A percentile compares a stretch with the other conserved stretches of the same genome.
These are phyloP conservation scores for Pocillopora grandis DNA, from an alignment of 92 coral and sea anemone genomes.

Conservation along the genomic window DNA sequence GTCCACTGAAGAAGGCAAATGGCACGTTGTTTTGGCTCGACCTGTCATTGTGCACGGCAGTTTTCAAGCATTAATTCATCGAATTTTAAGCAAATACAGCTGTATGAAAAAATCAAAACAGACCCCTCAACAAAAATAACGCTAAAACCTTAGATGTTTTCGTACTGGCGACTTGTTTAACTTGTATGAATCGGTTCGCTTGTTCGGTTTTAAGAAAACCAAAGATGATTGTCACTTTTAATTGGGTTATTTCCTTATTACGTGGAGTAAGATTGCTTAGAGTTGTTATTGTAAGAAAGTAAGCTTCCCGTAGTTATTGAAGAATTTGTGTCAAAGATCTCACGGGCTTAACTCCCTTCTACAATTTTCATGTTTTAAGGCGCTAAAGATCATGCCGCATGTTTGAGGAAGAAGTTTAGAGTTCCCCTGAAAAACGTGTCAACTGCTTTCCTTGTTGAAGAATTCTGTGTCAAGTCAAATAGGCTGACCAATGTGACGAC, in stretches of 20 bases:
- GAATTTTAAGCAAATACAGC: constrained; percentile 85
- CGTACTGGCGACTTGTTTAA: background rate
- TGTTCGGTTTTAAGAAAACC: background rate
- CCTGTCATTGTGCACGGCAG: constrained; percentile 63
- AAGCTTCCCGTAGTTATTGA: background rate
- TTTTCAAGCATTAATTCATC: constrained; percentile 79
- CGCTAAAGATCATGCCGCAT: constrained; percentile 6
- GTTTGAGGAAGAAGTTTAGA: constrained; percentile 20
- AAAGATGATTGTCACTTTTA: constrained; percentile 38
- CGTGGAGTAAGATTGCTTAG: background rate
- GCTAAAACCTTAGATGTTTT: background rate
- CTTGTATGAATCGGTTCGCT: background rate
- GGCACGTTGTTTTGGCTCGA: constrained; percentile 66
- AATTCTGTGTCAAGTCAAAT: constrained; percentile 25
- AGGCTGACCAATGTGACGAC: constrained; percentile 1
- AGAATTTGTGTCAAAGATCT: constrained; percentile 10
- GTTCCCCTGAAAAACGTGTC: constrained; percentile 16
- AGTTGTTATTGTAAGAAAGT: constrained; percentile 25
- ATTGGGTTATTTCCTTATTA: constrained; percentile 28
- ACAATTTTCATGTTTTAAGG: background rate
- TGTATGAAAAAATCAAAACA: constrained; percentile 55
- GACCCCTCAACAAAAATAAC: constrained; percentile 7
- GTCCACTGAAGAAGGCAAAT: constrained; percentile 59
- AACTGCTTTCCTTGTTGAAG: constrained; percentile 20
- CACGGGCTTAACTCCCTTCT: background rate